Evolutionary conservation across 2,888 invertebrate genomes (phyloP).

Genomic region (Drosophila gaucha): DNA sequence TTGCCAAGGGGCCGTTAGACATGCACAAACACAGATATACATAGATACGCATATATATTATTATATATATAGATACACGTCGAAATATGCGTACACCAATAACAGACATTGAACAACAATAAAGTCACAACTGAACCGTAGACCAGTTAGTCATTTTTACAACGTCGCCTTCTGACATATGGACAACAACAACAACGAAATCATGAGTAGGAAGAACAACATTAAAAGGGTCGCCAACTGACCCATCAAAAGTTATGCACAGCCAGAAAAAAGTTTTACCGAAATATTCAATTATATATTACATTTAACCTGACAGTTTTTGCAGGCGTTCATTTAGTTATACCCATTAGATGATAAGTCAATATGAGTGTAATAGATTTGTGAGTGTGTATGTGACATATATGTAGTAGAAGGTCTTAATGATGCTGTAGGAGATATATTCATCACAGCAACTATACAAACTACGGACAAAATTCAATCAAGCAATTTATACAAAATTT

Average conservation of each 20-base stretch:
- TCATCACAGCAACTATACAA: too few relatives aligned
- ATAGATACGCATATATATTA: not conserved
- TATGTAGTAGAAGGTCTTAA: too few relatives aligned
- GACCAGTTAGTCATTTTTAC: conserved; percentile 43
- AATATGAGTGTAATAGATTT: not conserved
- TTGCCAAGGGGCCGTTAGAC: conserved; percentile 41
- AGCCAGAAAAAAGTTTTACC: conserved; percentile 6
- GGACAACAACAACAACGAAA: conserved; percentile 17
- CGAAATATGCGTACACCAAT: conserved; percentile 9
- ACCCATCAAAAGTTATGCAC: conserved; percentile 26
- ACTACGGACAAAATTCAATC: too few relatives aligned
- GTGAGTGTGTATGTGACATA: too few relatives aligned
- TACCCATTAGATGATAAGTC: not conserved
- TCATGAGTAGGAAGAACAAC: not conserved
- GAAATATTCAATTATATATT: not conserved
- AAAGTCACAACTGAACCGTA: conserved; percentile 16
- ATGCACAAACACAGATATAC: conserved; percentile 5
- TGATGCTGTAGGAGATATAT: too few relatives aligned
- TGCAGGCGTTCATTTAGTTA: not conserved
- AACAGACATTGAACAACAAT: conserved; percentile 1
- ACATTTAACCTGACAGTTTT: not conserved
- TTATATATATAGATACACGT: not conserved
- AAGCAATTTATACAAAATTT: too few relatives aligned
- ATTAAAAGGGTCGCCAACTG: conserved; percentile 21
- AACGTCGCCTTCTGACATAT: conserved; percentile 23